phyloP scores from a whole-genome alignment of 2,797 vertebrate genomes.

The Carduelis carduelis region DNA sequence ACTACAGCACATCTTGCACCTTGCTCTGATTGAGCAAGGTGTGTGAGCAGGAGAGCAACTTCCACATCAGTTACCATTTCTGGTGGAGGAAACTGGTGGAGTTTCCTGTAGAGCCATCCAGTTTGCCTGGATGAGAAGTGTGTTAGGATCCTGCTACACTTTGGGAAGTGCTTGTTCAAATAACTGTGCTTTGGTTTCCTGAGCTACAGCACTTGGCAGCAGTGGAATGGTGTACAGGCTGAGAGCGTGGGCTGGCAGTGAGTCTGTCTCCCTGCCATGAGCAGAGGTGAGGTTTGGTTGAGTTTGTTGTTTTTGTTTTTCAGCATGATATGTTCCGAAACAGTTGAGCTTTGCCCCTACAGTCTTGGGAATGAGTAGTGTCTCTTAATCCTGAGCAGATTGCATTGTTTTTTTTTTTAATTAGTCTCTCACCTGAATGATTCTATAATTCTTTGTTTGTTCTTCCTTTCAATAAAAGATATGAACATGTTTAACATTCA shows the following conservation, averaged over 20 bases:
- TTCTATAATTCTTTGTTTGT: not conserved
- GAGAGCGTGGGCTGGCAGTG: not conserved
- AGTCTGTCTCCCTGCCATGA: not conserved
- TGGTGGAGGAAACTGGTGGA: not conserved
- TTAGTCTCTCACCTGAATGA: not conserved
- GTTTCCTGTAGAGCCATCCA: not conserved
- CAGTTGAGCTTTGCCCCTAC: not conserved
- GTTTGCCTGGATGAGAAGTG: not conserved
- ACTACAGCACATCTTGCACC: not conserved
- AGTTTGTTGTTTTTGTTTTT: not conserved
- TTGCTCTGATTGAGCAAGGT: not conserved
- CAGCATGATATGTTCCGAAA: fast-evolving
- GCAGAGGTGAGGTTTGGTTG: not conserved
- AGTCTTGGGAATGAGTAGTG: not conserved
- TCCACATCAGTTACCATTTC: fast-evolving
- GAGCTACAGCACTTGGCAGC: not conserved
- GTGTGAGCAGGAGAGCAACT: not conserved
- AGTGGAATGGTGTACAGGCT: not conserved
- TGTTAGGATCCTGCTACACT: not conserved
- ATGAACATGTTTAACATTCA: fast-evolving
- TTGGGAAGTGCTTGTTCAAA: not conserved
- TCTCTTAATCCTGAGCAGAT: not conserved
- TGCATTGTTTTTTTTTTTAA: not conserved
- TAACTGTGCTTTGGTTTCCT: not conserved
- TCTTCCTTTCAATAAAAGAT: not conserved